Base-by-base conservation (phyloP, 2,797 vertebrate genomes). In the Carduelis carduelis region DNA sequence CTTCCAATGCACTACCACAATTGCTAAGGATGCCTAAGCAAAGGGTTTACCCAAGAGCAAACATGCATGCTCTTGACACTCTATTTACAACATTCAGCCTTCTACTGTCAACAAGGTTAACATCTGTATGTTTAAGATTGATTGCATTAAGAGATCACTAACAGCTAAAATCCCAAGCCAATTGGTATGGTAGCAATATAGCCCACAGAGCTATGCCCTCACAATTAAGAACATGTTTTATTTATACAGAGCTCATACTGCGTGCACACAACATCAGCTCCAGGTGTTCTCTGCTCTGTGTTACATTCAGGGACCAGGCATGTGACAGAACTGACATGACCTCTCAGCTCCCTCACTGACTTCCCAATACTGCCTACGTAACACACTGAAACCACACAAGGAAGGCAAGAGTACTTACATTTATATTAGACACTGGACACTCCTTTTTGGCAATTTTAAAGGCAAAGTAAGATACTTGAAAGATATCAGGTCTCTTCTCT, bases 391-490 rank as follows among this genome's bases (percentile, higher is more conserved):
- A 71, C 17, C 0, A 43, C 2, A 1, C 10, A n/a, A 35, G 21
- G 43, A 46, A 22, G 20, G 21, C 68, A 55, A 82, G 53, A 89
- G 20, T 85, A 98, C 99, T 99, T 97, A 99, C 99, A 97, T 98
- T 98, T 81, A 99, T 99, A 95, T 99, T 99, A 97, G 99, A 98
- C 97, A 99, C 98, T 2, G 99, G 99, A 91, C 99, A 99, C 55
- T 99, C 99, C 97, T 98, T 99, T 98, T 98, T 99, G 95, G 99
- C 98, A 97, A 99, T 97, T 97, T 98, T 99, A 98, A 99, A 99
- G 98, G 99, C 99, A 98, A 99, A 99, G 97, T 98, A 98, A 93
- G 99, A 99, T 69, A 99, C 99, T 95, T 99, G 99, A 98, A 99
- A 99, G 95, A 99, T 99, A 98, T 99, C 99, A 39, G 99, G 99